phyloP scores from a whole-genome alignment of 1,140 invertebrate species.

The Brachionus manjavacas region DNA sequence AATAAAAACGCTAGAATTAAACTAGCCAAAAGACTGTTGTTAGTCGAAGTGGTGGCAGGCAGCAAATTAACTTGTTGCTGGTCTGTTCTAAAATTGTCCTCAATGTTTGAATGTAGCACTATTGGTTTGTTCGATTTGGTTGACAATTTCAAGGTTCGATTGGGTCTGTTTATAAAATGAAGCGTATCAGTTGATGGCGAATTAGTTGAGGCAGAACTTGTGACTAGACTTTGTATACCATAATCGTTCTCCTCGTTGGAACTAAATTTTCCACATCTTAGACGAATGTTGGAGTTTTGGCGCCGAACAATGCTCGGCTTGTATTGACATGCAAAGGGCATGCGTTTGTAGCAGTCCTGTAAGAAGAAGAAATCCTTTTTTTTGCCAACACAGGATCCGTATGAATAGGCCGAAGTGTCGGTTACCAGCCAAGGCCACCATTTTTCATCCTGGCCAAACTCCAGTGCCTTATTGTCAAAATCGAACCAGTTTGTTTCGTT shows the following conservation, averaged over 20 bases:
- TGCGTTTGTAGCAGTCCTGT: conserved; percentile 26
- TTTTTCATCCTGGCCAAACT: background rate
- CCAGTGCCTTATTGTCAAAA: background rate
- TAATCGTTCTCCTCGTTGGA: background rate
- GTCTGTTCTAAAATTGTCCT: background rate
- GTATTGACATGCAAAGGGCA: conserved; percentile 11
- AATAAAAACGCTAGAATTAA: background rate
- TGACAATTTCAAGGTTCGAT: background rate
- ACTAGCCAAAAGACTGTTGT: background rate
- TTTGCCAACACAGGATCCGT: conserved; percentile 13
- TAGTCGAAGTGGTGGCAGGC: background rate
- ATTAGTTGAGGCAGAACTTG: background rate
- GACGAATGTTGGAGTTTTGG: background rate
- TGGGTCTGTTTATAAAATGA: background rate
- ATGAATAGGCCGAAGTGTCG: background rate
- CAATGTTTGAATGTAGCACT: background rate
- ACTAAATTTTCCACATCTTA: background rate
- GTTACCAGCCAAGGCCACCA: conserved; percentile 17
- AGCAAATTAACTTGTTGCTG: background rate
- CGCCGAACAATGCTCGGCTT: background rate
- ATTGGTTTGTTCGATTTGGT: background rate
- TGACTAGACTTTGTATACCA: background rate
- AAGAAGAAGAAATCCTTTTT: background rate
- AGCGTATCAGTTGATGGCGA: background rate
- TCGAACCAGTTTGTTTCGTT: conserved; percentile 20